A percentile compares a stretch with the other conserved stretches of the same genome.
Evolutionary conservation across 1,140 invertebrate species (phyloP).

Genomic region (Magallana ariakensis): DNA sequence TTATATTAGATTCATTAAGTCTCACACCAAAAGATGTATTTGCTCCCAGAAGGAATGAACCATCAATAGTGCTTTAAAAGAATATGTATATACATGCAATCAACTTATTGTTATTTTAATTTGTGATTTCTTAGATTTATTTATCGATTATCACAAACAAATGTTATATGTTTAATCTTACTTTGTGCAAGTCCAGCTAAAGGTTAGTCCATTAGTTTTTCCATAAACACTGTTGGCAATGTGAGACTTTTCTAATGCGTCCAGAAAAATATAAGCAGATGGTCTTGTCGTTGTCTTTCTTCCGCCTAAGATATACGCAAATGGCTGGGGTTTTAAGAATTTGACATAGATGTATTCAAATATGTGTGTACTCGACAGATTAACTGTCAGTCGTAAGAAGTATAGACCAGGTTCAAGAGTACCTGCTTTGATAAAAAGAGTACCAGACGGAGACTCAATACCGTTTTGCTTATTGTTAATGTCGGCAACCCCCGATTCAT

Average conservation of each 20-base stretch:
- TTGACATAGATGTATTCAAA: constrained; percentile 46
- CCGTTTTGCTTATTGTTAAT: neutral
- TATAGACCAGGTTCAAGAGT: constrained; percentile 41
- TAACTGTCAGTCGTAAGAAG: constrained; percentile 43
- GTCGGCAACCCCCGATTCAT: neutral
- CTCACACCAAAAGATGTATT: too few species aligned
- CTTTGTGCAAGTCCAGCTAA: constrained; percentile 42
- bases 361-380: constrained; percentile 42
- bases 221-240: constrained; percentile 50
- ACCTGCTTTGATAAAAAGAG: constrained; percentile 1
- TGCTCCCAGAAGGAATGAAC: too few species aligned
- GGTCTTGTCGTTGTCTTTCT: constrained; percentile 34
- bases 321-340: constrained; percentile 44
- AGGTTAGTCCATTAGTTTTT: constrained; percentile 23
- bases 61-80: too few species aligned
- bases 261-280: neutral
- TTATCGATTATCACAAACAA: neutral
- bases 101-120: neutral
- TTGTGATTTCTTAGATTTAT: neutral
- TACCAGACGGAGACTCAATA: neutral
- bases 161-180: neutral
- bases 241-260: constrained; percentile 44
- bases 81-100: too few species aligned
- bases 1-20: neutral
- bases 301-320: constrained; percentile 50